These are phyloP conservation scores for Nettapus auritus DNA, from an alignment of 2,113 vertebrate species.

Conservation along the genomic window DNA sequence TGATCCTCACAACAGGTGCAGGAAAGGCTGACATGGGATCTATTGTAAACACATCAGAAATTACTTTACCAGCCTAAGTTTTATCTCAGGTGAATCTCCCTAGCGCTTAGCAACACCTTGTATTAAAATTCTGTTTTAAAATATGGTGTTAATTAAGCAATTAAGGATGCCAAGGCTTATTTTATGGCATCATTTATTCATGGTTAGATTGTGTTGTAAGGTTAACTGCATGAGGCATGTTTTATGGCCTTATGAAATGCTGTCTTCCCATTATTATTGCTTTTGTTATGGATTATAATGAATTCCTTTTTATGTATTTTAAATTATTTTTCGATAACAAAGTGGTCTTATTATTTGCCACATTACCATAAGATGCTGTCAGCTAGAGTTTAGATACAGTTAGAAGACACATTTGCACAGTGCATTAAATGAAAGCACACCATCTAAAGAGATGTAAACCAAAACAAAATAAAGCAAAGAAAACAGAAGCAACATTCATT, in stretches of 20 bases:
- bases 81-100: background rate
- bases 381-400: background rate
- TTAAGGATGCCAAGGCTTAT: conserved; percentile 29
- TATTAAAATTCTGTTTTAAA: conserved; percentile 33
- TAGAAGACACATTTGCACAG: background rate
- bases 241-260: conserved; percentile 18
- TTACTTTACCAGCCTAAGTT: background rate
- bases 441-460: background rate
- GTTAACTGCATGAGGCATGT: conserved; percentile 11
- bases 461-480: background rate
- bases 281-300: background rate
- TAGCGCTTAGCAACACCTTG: background rate
- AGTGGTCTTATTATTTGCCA: background rate
- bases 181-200: conserved; percentile 52
- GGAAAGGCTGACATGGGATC: background rate
- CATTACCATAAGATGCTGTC: background rate
- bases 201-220: conserved; percentile 12
- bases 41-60: background rate
- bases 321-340: background rate
- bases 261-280: background rate
- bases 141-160: conserved; percentile 53
- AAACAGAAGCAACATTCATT: background rate
- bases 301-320: background rate
- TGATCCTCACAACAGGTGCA: background rate
- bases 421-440: background rate